Evolutionary conservation across 2,888 invertebrate species (phyloP), one percentile per base, ranked within the genome.

Genomic region (Dryococelus australis): DNA sequence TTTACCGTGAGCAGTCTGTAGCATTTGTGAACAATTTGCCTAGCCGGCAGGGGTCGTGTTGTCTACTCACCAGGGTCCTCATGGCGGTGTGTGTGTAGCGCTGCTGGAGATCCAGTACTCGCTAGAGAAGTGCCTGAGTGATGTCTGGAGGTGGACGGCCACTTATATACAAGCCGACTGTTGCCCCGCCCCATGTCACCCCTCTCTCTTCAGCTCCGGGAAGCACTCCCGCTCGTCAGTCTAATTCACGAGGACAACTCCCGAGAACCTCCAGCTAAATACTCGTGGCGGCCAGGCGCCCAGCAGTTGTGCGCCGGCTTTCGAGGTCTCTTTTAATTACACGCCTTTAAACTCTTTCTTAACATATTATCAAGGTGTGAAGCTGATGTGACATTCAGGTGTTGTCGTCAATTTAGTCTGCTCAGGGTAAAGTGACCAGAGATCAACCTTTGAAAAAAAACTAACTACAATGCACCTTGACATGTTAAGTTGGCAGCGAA

Each of bases 51-150:
- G 65, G 65, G 65, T 20, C n/a, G 65, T 35, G 35, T 35, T 35
- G 35, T 35, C 20, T 35, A 83, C 83, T 83, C 83, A 83, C 83
- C 83, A 83, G 83, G 13, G 83, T 83, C 20, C 43, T 83, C 83
- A 83, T 83, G 83, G 8, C n/a, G 83, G 12, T 6, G 24, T 80
- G 83, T 83, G 28, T 6, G 26, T 83, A 83, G 83, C 83, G 83
- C 83, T 83, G 83, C 83, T 83, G 83, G 83, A 24, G 83, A 24
- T 83, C 83, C 83, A 83, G 83, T 83, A 83, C 83, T 83, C 83
- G 83, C 83, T 83, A 83, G 83, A 35, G 83, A 83, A 35, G 83
- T n/a, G 65, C 65, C 65, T 65, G 65, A 65, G 65, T 24, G 65
- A 20, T 51, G 51, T 24, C 65, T 16, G 20, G 8, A 8, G 65